These are phyloP conservation scores for Rhopalosiphum maidis DNA, from an alignment of 1,140 invertebrate species.

Conservation along the genomic window DNA sequence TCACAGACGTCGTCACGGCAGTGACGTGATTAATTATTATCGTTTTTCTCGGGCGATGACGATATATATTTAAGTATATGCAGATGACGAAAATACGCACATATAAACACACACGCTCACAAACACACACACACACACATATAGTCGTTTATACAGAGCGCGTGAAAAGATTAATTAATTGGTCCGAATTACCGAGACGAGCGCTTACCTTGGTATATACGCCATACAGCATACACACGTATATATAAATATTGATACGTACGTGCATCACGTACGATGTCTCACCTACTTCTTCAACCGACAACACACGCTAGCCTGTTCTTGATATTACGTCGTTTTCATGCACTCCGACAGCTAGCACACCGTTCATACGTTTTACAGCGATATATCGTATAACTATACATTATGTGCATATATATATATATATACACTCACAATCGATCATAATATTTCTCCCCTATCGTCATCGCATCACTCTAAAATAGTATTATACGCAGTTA, in stretches of 20 bases:
- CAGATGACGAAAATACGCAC: too few species aligned
- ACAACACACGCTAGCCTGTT: background rate
- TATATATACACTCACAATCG: background rate
- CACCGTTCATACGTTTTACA: background rate
- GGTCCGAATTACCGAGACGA: background rate
- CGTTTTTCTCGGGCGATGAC: background rate
- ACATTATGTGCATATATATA: too few species aligned
- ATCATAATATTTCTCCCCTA: background rate
- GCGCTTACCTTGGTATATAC: background rate
- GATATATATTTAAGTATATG: background rate
- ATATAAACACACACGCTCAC: background rate
- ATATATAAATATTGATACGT: background rate
- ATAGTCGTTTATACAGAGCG: background rate
- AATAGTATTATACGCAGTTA: background rate
- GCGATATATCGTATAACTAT: background rate
- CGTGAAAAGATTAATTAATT: constrained; percentile 29
- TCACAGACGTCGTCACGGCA: background rate
- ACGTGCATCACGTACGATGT: background rate
- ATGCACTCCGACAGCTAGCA: background rate
- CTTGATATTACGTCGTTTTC: constrained; percentile 9
- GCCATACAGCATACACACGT: background rate
- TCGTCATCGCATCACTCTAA: background rate
- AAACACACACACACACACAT: background rate
- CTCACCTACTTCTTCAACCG: background rate
- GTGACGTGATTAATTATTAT: constrained; percentile 19